Evolutionary conservation across 2,797 vertebrate species (phyloP).

Genomic region (Intellagama lesueurii): DNA sequence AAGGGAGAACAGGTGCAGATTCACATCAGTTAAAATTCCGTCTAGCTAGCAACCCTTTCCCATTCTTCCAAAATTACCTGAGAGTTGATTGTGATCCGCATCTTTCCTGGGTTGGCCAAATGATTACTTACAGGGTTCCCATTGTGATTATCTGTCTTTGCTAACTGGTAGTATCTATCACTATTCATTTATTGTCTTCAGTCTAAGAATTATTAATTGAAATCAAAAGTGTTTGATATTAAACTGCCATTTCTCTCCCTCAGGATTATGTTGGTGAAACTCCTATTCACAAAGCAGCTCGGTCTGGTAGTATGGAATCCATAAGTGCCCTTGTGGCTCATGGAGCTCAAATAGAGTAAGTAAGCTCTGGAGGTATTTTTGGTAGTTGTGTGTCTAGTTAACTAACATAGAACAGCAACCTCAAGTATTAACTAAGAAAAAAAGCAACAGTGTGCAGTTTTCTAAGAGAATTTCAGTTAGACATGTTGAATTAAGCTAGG

Average conservation of each 20-base stretch:
- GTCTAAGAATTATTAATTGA: conserved; percentile 2
- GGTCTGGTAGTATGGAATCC: conserved; percentile 94
- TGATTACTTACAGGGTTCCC: not conserved
- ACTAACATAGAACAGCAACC: conserved; percentile 69
- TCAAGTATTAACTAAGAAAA: conserved; percentile 61
- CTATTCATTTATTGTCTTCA: conserved; percentile 40
- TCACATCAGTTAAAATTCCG: not conserved
- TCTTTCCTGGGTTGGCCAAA: not conserved
- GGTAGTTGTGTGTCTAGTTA: conserved; percentile 67
- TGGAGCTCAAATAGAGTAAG: conserved; percentile 94
- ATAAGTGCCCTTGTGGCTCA: conserved; percentile 90
- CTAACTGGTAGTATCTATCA: conserved; percentile 37
- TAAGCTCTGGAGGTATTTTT: conserved; percentile 73
- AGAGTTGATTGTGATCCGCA: not conserved
- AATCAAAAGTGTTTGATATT: not conserved
- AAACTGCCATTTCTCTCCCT: conserved; percentile 60
- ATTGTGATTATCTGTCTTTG: conserved; percentile 38
- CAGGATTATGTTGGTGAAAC: conserved; percentile 97
- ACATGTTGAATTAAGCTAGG: conserved; percentile 51
- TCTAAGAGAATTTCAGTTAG: conserved; percentile 42
- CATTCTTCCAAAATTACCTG: not conserved
- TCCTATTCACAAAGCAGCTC: conserved; percentile 95
- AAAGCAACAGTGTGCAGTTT: conserved; percentile 33
- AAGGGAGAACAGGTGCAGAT: not conserved
- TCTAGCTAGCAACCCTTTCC: no score